Evolutionary conservation across 2,113 vertebrate species (phyloP).

Genomic region (Balaeniceps rex): DNA sequence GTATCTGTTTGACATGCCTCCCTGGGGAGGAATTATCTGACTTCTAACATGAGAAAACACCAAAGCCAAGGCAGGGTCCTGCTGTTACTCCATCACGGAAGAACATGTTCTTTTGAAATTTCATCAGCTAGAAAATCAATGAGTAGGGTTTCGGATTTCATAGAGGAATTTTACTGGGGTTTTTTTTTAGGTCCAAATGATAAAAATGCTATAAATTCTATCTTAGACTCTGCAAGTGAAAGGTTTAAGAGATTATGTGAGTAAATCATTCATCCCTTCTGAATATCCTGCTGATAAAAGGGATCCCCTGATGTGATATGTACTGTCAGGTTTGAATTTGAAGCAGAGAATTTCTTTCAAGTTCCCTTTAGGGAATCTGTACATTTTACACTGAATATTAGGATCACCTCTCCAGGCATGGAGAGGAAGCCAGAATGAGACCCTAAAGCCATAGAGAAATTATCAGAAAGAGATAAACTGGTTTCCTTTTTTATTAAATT

Average conservation of each 20-base stretch:
- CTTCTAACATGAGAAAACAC: constrained; percentile 52
- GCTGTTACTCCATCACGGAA: constrained; percentile 6
- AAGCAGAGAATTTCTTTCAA: constrained; percentile 51
- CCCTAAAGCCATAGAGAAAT: constrained; percentile 49
- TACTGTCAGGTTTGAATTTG: constrained; percentile 66
- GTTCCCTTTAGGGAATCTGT: constrained; percentile 51
- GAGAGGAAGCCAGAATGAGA: constrained; percentile 22
- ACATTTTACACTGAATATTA: constrained; percentile 43
- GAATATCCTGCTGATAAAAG: constrained; percentile 66
- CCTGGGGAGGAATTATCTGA: constrained; percentile 23
- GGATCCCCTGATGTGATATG: constrained; percentile 44
- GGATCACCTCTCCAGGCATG: constrained; percentile 23
- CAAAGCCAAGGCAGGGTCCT: not conserved
- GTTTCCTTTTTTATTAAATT: constrained; percentile 67
- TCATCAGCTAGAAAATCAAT: constrained; percentile 63
- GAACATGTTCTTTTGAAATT: constrained; percentile 57
- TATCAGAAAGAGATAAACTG: constrained; percentile 59
- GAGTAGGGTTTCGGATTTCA: constrained; percentile 53
- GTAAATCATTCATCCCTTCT: constrained; percentile 67
- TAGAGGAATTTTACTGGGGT: constrained; percentile 33
- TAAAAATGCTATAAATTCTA: constrained; percentile 66
- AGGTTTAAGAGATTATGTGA: constrained; percentile 65
- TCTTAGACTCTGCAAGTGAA: constrained; percentile 38
- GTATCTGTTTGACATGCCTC: not conserved
- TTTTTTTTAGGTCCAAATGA: constrained; percentile 32